phyloP scores from a whole-genome alignment of 2,113 vertebrate species.

The Todiramphus chloris region DNA sequence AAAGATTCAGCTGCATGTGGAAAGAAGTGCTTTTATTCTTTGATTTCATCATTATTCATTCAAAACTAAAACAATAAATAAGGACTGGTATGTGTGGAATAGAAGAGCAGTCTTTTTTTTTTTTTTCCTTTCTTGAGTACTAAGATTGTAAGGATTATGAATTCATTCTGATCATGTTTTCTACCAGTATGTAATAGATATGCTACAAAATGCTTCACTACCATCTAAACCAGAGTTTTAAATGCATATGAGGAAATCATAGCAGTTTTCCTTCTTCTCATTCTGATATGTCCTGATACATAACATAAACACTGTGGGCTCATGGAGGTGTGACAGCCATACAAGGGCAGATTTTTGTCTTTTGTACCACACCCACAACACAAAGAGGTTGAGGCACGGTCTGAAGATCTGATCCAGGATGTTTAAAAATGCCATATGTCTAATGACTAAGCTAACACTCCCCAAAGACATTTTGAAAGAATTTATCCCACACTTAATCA shows the following conservation, averaged over 20 bases:
- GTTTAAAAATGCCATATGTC: conserved; percentile 6
- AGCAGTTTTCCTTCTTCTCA: not conserved
- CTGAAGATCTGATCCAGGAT: conserved; percentile 24
- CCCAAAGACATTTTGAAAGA: conserved; percentile 14
- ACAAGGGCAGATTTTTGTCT: not conserved
- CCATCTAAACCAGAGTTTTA: conserved; percentile 27
- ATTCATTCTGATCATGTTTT: conserved; percentile 29
- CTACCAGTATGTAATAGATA: not conserved
- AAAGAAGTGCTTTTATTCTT: not conserved
- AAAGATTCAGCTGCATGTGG: not conserved
- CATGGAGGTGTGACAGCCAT: not conserved
- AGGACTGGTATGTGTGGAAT: not conserved
- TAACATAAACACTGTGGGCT: accelerated
- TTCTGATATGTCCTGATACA: not conserved
- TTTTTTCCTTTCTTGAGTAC: not conserved
- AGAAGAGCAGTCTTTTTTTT: not conserved
- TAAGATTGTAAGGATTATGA: not conserved
- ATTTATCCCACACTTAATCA: conserved; percentile 8
- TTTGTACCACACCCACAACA: not conserved
- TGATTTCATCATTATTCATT: not conserved
- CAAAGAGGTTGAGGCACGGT: not conserved
- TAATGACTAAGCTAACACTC: conserved; percentile 11
- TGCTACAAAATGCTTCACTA: conserved; percentile 12
- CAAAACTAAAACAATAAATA: not conserved
- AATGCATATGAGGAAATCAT: not conserved